phyloP scores from a whole-genome alignment of 2,797 vertebrate genomes.

The Lindbergichthys nudifrons region DNA sequence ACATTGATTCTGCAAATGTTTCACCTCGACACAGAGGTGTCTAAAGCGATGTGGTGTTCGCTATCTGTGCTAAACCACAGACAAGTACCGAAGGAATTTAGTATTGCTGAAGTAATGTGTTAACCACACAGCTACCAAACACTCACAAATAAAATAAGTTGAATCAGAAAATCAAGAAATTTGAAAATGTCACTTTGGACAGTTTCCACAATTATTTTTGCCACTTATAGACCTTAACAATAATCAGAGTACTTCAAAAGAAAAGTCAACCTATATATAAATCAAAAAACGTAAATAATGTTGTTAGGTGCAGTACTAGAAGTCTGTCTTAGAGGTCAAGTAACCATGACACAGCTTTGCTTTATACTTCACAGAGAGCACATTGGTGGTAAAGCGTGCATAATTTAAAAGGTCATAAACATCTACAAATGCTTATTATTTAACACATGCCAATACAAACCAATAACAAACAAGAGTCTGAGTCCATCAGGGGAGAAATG shows the following conservation, averaged over 20 bases:
- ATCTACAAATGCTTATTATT: neutral
- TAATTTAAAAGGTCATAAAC: constrained; percentile 23
- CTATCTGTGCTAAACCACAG: neutral
- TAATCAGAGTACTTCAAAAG: neutral
- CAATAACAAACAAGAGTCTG: constrained; percentile 16
- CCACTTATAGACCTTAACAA: neutral
- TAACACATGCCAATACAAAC: neutral
- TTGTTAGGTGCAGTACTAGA: neutral
- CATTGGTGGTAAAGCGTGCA: neutral
- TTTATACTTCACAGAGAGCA: neutral
- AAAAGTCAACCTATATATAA: neutral
- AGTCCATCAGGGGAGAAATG: constrained; percentile 33
- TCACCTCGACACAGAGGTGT: neutral
- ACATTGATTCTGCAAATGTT: constrained; percentile 16
- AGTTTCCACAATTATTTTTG: neutral
- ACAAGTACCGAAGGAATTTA: neutral
- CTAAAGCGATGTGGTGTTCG: neutral
- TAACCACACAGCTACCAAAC: too few species aligned
- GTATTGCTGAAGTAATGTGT: neutral
- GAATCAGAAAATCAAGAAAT: neutral
- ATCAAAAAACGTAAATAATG: neutral
- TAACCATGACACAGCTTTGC: neutral
- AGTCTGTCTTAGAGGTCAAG: neutral
- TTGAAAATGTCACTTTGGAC: neutral
- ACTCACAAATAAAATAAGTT: too few species aligned